phyloP scores from a whole-genome alignment of 2,113 vertebrate species.

The Orientallactaga bullata region DNA sequence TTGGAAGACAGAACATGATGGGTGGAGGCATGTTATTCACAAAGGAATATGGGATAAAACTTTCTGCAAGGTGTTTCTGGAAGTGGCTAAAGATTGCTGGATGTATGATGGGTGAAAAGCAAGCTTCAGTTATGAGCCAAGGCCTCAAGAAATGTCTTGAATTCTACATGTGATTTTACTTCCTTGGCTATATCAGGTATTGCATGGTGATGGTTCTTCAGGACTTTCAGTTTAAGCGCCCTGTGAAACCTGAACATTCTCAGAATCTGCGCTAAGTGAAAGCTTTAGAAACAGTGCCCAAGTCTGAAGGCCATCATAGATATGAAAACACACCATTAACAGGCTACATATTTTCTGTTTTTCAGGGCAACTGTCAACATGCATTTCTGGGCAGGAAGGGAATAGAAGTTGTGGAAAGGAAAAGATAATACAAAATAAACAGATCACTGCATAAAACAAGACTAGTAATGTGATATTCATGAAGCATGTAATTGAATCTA shows the following conservation, averaged over 20 bases:
- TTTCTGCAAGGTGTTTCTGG: too few species aligned
- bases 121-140: not conserved
- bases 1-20: too few species aligned
- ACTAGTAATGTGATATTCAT: fast-evolving
- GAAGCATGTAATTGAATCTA: not conserved
- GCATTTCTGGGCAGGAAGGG: not conserved
- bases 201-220: too few species aligned
- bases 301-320: not conserved
- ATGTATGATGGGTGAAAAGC: too few species aligned
- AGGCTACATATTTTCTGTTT: fast-evolving
- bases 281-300: not conserved
- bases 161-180: fast-evolving
- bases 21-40: too few species aligned
- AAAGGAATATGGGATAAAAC: not conserved
- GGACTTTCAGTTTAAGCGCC: too few species aligned
- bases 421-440: not conserved
- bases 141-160: not conserved
- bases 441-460: not conserved
- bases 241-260: too few species aligned
- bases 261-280: not conserved
- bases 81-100: not conserved
- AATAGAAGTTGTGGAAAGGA: not conserved
- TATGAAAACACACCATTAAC: not conserved
- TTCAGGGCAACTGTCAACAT: too few species aligned
- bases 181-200: not conserved